Conservation (phyloP, 2,113 vertebrate species). For the Sturnira hondurensis region DNA sequence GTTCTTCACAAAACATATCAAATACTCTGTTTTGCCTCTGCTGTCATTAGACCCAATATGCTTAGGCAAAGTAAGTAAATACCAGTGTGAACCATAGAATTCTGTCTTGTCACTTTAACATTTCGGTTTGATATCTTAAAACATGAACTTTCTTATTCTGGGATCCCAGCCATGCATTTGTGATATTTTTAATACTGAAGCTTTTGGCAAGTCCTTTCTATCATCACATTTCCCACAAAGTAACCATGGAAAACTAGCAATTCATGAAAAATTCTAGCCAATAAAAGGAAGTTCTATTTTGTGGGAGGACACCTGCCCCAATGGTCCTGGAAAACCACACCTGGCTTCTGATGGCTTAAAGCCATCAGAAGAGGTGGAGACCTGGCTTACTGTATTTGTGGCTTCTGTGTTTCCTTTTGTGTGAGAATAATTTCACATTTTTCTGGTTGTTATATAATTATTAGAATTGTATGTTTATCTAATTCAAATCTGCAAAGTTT, state of each 20-base stretch:
- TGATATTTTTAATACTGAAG: neutral
- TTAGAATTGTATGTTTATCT: neutral
- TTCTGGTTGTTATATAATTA: neutral
- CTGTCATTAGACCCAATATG: neutral
- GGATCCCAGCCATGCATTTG: neutral
- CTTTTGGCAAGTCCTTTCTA: neutral
- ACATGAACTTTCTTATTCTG: neutral
- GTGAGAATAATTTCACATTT: slow-evolving; percentile 10
- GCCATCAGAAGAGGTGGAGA: neutral
- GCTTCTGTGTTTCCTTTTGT: neutral
- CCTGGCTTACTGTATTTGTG: neutral
- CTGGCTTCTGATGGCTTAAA: too few species aligned
- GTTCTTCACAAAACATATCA: neutral
- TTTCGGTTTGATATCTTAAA: neutral
- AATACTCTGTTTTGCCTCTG: neutral
- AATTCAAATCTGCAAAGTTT: neutral
- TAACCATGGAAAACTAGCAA: neutral
- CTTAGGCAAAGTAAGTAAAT: neutral
- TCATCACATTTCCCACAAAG: neutral
- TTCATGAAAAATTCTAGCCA: neutral
- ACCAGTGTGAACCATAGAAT: neutral
- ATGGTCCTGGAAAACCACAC: neutral
- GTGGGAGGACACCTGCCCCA: neutral
- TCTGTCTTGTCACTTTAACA: neutral
- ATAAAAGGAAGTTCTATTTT: neutral